Evolutionary conservation across 2,888 invertebrate species (phyloP).

Genomic region (Penaeus monodon): DNA sequence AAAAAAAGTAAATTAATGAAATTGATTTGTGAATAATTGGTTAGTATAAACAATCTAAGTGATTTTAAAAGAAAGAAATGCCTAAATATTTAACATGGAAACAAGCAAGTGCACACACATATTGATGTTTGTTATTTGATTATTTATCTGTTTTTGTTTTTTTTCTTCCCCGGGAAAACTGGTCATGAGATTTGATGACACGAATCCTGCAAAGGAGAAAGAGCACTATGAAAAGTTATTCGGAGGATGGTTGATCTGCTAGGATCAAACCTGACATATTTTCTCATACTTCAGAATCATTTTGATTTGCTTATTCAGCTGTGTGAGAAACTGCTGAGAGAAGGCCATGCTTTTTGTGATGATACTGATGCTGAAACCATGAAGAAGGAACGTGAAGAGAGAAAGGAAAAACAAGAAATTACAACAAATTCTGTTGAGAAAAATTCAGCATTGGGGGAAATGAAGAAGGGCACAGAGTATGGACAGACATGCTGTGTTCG

Average conservation of each 20-base stretch:
- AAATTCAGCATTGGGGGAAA: constrained; percentile 95
- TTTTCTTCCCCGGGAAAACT: constrained; percentile 83
- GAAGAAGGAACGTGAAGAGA: constrained; percentile 94
- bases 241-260: constrained; percentile 90
- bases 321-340: constrained; percentile 88
- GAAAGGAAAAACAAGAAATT: constrained; percentile 85
- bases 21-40: too few species aligned
- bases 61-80: too few species aligned
- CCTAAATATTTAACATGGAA: too few species aligned
- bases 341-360: constrained; percentile 95
- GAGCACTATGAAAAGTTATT: constrained; percentile 93
- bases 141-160: neutral
- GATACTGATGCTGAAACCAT: constrained; percentile 94
- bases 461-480: constrained; percentile 83
- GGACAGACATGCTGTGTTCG: constrained; percentile 94
- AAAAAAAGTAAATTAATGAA: too few species aligned
- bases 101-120: too few species aligned
- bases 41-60: too few species aligned
- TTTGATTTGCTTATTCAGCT: constrained; percentile 91
- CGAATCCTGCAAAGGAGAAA: constrained; percentile 98
- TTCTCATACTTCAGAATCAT: constrained; percentile 95
- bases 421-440: constrained; percentile 84
- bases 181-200: constrained; percentile 99
- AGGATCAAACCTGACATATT: constrained; percentile 90
- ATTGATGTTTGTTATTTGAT: too few species aligned